Evolutionary conservation across 2,888 invertebrate genomes (phyloP).

Genomic region (Corythucha ciliata): DNA sequence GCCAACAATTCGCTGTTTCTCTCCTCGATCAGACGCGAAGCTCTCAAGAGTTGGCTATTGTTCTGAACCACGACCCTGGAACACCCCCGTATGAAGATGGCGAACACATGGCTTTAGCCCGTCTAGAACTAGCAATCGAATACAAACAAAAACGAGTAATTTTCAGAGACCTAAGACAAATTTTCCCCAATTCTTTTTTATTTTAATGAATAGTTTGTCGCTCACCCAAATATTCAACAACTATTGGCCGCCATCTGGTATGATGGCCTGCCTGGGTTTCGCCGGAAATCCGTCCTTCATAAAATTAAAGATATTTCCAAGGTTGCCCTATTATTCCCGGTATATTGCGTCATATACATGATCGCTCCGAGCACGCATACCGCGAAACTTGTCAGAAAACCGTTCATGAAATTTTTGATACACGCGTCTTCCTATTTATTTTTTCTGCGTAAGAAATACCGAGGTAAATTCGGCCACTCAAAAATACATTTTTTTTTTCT

Average conservation of each 20-base stretch:
- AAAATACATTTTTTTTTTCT: conserved; percentile 10
- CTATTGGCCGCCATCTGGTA: conserved; percentile 87
- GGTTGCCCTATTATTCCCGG: conserved; percentile 75
- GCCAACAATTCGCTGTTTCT: conserved; percentile 85
- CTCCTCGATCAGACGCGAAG: conserved; percentile 83
- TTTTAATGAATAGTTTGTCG: conserved; percentile 78
- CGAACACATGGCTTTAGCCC: conserved; percentile 72
- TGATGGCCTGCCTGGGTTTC: conserved; percentile 88
- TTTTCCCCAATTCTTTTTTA: not conserved
- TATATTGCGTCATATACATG: conserved; percentile 78
- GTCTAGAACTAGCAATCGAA: conserved; percentile 81
- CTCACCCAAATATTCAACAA: conserved; percentile 93
- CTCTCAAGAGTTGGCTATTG: conserved; percentile 84
- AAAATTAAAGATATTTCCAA: conserved; percentile 63
- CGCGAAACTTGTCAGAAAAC: conserved; percentile 79
- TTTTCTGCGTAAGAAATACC: conserved; percentile 69
- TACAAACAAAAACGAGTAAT: conserved; percentile 91
- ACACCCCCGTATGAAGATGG: conserved; percentile 61
- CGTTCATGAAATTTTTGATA: conserved; percentile 93
- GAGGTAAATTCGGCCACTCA: not conserved
- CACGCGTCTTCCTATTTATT: conserved; percentile 90
- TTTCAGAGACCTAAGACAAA: not conserved
- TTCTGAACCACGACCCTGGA: conserved; percentile 83
- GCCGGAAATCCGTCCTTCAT: conserved; percentile 64
- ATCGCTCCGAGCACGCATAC: conserved; percentile 68